phyloP scores from a whole-genome alignment of 2,113 vertebrate genomes.

The Neolamprologus devosi region DNA sequence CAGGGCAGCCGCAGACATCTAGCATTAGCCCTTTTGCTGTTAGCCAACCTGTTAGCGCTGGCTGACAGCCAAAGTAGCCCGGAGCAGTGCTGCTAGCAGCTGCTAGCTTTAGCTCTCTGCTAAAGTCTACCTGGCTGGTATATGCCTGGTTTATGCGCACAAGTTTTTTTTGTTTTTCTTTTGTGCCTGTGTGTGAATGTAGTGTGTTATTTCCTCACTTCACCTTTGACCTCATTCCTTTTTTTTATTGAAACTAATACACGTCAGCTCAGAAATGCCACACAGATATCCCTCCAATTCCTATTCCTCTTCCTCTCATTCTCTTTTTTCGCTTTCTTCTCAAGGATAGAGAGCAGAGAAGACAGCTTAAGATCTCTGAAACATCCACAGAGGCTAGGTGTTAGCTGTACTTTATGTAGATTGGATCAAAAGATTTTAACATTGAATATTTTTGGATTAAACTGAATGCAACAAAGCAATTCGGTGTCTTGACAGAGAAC shows the following conservation, averaged over 20 bases:
- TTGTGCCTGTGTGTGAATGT: background rate
- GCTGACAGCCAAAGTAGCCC: slow-evolving; percentile 45
- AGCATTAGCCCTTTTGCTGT: slow-evolving; percentile 43
- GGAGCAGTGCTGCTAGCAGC: slow-evolving; percentile 40
- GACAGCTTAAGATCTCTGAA: background rate
- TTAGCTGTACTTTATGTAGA: background rate
- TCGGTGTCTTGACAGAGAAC: background rate
- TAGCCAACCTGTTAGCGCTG: slow-evolving; percentile 64
- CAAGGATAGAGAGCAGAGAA: background rate
- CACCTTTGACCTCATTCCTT: slow-evolving; percentile 31
- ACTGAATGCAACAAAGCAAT: background rate
- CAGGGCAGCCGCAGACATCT: slow-evolving; percentile 49
- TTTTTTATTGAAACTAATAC: slow-evolving; percentile 25
- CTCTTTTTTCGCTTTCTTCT: background rate
- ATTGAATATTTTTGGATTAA: background rate
- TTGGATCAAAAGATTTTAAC: background rate
- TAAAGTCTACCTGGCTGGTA: slow-evolving; percentile 6
- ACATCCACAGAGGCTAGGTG: background rate
- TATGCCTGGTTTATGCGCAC: background rate
- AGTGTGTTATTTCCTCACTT: slow-evolving; percentile 6
- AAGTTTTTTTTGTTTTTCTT: background rate
- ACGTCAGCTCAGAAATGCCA: slow-evolving; percentile 40
- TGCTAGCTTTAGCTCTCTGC: slow-evolving; percentile 28
- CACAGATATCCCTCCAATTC: slow-evolving; percentile 19
- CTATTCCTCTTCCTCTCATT: background rate